These are phyloP conservation scores for Distichodus sexfasciatus DNA, from an alignment of 2,797 vertebrate genomes.

Conservation along the genomic window DNA sequence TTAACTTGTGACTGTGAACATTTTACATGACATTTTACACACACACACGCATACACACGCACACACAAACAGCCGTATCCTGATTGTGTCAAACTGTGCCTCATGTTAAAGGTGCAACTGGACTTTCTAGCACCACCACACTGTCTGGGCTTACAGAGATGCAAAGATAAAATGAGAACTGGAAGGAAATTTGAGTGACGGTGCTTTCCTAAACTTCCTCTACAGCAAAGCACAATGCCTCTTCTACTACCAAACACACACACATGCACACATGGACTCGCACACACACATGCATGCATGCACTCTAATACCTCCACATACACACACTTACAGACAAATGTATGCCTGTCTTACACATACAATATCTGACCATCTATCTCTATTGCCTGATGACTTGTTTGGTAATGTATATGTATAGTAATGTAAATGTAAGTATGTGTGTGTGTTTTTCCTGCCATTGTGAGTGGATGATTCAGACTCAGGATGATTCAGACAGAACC, in stretches of 20 bases:
- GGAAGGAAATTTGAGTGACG: conserved; percentile 72
- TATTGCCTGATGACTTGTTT: conserved; percentile 18
- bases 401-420: conserved; percentile 33
- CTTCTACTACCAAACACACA: neutral
- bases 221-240: conserved; percentile 24
- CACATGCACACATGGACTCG: neutral
- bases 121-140: conserved; percentile 64
- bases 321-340: neutral
- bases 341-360: conserved; percentile 11
- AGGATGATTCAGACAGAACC: conserved; percentile 43
- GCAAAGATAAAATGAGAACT: conserved; percentile 48
- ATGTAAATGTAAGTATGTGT: conserved; percentile 28
- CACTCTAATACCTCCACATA: no score
- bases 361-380: conserved; percentile 34
- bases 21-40: no score
- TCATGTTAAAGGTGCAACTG: conserved; percentile 58
- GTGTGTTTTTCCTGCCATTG: conserved; percentile 47
- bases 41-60: no score
- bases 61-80: no score
- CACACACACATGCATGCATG: neutral
- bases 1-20: no score
- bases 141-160: conserved; percentile 45
- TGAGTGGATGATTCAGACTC: conserved; percentile 50
- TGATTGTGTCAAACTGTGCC: neutral
- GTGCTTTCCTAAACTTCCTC: conserved; percentile 60